These are phyloP conservation scores for Synergus laeviventris DNA, from an alignment of 2,888 invertebrate genomes.

Conservation along the genomic window DNA sequence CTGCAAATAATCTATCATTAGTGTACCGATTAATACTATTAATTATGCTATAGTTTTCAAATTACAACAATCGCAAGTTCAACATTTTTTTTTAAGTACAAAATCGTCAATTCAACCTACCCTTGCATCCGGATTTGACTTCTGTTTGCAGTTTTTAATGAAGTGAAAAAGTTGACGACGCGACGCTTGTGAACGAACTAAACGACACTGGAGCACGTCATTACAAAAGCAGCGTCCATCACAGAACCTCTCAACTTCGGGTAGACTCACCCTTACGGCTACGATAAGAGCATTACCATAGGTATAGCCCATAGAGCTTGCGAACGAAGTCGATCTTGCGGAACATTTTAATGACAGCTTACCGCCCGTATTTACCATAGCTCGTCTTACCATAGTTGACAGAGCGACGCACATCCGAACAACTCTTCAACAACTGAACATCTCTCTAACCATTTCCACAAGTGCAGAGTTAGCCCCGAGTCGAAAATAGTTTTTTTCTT, in stretches of 20 bases:
- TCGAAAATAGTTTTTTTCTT: neutral
- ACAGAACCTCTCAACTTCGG: conserved; percentile 44
- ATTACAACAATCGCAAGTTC: neutral
- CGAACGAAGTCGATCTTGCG: conserved; percentile 72
- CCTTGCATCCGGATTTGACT: neutral
- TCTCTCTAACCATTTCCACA: conserved; percentile 23
- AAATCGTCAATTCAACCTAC: neutral
- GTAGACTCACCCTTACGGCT: conserved; percentile 47
- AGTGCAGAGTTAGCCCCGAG: neutral
- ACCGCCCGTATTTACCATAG: conserved; percentile 66
- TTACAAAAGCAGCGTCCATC: conserved; percentile 29
- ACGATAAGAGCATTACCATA: conserved; percentile 48
- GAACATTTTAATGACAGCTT: conserved; percentile 76
- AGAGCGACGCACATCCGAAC: conserved; percentile 66
- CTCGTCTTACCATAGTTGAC: conserved; percentile 68
- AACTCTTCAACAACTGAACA: conserved; percentile 61
- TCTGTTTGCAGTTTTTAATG: conserved; percentile 27
- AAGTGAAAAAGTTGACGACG: conserved; percentile 14
- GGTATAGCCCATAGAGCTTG: conserved; percentile 53
- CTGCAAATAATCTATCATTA: neutral
- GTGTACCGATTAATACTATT: neutral
- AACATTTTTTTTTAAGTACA: neutral
- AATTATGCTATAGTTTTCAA: neutral
- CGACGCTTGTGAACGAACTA: conserved; percentile 8
- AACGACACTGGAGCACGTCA: conserved; percentile 26